phyloP scores from a whole-genome alignment of 2,888 invertebrate species.

The Mesoligia furuncula region DNA sequence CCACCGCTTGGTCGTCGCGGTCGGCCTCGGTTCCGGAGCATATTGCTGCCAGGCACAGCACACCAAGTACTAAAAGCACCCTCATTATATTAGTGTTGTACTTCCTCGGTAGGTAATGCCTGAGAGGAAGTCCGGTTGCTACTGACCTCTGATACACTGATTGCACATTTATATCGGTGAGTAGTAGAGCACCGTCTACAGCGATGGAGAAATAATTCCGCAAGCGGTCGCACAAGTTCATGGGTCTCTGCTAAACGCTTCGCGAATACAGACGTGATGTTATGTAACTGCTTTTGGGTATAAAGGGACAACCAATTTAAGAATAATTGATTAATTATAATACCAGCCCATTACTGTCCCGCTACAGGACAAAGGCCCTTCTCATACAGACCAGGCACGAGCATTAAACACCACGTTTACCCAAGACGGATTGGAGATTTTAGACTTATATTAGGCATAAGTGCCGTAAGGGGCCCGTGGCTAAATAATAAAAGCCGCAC shows the following conservation, averaged over 20 bases:
- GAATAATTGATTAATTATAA: background rate
- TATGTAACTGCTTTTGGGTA: background rate
- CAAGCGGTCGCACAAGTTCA: slow-evolving; percentile 63
- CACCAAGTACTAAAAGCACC: slow-evolving; percentile 79
- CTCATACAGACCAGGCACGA: background rate
- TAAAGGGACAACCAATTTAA: background rate
- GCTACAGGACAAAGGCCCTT: background rate
- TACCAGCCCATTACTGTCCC: background rate
- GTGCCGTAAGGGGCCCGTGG: too few relatives aligned
- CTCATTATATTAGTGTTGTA: slow-evolving; percentile 73
- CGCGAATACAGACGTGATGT: background rate
- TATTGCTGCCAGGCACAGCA: slow-evolving; percentile 81
- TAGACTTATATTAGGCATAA: background rate
- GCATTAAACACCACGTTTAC: background rate
- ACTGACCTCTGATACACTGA: slow-evolving; percentile 64
- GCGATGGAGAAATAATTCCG: slow-evolving; percentile 86
- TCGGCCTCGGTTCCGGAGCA: slow-evolving; percentile 78
- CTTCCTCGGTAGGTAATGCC: slow-evolving; percentile 59
- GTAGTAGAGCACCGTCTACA: slow-evolving; percentile 72
- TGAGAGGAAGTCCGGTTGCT: slow-evolving; percentile 68
- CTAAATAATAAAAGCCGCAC: too few relatives aligned
- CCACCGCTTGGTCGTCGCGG: slow-evolving; percentile 84
- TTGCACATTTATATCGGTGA: slow-evolving; percentile 86
- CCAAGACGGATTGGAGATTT: background rate
- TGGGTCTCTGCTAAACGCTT: background rate